phyloP scores from a whole-genome alignment of 2,113 vertebrate genomes.

The Phainopepla nitens region DNA sequence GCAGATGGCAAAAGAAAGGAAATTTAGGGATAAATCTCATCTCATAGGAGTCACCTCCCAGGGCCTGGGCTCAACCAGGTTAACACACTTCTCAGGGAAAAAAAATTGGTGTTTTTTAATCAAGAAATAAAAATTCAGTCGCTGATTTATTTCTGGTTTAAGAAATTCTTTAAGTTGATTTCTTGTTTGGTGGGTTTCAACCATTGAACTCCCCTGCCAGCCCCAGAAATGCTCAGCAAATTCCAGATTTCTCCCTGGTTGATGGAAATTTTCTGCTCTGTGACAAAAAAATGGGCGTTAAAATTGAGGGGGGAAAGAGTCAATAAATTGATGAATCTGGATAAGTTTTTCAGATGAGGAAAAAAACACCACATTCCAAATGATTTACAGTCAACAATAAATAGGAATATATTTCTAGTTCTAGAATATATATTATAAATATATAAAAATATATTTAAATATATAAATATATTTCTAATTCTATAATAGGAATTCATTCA shows the following conservation, averaged over 20 bases:
- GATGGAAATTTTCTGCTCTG: neutral
- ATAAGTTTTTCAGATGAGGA: neutral
- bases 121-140: neutral
- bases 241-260: neutral
- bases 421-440: too few species aligned
- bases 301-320: neutral
- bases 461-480: too few species aligned
- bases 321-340: neutral
- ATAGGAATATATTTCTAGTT: too few species aligned
- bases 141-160: neutral
- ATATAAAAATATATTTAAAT: too few species aligned
- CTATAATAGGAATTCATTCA: too few species aligned
- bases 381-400: neutral
- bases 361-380: neutral
- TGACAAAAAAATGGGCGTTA: neutral
- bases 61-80: neutral
- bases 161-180: too few species aligned
- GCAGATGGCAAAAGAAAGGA: neutral
- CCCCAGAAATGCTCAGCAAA: neutral
- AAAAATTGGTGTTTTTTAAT: fast-evolving
- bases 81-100: neutral
- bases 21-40: neutral
- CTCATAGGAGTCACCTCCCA: neutral
- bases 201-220: neutral
- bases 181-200: neutral